These are phyloP conservation scores for Drosophila bocki DNA, from an alignment of 1,140 invertebrate species.

Conservation along the genomic window DNA sequence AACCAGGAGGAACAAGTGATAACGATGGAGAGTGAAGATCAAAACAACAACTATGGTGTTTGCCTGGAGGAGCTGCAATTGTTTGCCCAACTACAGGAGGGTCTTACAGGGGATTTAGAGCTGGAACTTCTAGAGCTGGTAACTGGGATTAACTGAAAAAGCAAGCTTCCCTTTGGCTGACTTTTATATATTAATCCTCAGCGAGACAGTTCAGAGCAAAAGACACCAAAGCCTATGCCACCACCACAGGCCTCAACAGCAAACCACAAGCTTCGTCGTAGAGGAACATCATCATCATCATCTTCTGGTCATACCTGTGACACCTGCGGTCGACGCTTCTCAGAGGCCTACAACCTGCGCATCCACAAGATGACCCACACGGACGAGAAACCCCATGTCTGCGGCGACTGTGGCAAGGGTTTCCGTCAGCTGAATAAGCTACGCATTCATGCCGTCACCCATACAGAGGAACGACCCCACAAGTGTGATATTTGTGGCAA, in stretches of 20 bases:
- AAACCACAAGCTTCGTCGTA: no score
- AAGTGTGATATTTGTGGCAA: constrained; percentile 86
- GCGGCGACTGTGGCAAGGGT: constrained; percentile 71
- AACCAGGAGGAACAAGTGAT: constrained; percentile 1
- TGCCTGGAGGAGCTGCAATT: constrained; percentile 58
- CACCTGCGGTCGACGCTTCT: constrained; percentile 52
- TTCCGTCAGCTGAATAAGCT: constrained; percentile 78
- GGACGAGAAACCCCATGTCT: constrained; percentile 78
- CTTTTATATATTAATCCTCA: neutral
- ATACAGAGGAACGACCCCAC: constrained; percentile 86
- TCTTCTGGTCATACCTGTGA: constrained; percentile 43
- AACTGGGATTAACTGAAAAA: neutral
- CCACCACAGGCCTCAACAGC: neutral
- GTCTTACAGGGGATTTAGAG: constrained; percentile 8
- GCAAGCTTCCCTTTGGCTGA: neutral
- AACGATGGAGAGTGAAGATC: neutral
- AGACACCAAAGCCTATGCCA: neutral
- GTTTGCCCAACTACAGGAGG: constrained; percentile 49
- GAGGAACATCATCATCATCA: neutral
- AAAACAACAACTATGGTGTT: constrained; percentile 31
- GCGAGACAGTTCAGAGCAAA: neutral
- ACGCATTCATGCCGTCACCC: constrained; percentile 86
- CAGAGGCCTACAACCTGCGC: constrained; percentile 69
- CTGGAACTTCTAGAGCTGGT: constrained; percentile 36
- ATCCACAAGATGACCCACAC: constrained; percentile 79